A percentile compares a stretch with the other conserved stretches of the same genome.
Evolutionary conservation across 2,888 invertebrate genomes (phyloP).

Genomic region (Dasypolia templi): DNA sequence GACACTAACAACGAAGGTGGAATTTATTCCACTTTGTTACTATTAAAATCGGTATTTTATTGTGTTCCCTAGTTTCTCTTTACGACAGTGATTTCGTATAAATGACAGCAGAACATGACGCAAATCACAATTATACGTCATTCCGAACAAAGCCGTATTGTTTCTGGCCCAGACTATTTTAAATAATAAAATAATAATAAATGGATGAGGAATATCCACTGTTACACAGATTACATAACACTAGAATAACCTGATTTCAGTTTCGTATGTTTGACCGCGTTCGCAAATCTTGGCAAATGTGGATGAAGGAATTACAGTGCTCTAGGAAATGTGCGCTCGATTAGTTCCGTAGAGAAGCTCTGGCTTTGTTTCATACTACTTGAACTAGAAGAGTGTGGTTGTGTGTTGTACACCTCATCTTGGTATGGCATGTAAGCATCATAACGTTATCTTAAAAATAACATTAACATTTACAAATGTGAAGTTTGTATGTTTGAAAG

Average conservation of each 20-base stretch:
- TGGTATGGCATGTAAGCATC: neutral
- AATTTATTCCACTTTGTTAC: constrained; percentile 2
- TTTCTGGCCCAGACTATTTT: constrained; percentile 15
- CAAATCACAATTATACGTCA: constrained; percentile 42
- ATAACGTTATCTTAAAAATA: neutral
- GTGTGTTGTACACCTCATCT: neutral
- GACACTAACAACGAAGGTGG: constrained; percentile 6
- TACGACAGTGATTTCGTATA: constrained; percentile 26
- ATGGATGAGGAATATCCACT: constrained; percentile 14
- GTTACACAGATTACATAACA: constrained; percentile 32
- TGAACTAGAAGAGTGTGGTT: neutral
- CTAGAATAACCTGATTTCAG: constrained; percentile 35
- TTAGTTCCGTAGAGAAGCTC: neutral
- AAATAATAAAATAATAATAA: too few species aligned
- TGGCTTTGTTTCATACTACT: neutral
- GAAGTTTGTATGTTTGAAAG: neutral
- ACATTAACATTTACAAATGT: neutral
- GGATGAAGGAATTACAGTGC: constrained; percentile 8
- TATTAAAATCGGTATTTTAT: constrained; percentile 4
- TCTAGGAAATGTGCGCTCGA: neutral
- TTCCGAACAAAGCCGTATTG: constrained; percentile 12
- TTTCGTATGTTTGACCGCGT: constrained; percentile 16
- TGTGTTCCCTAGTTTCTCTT: constrained; percentile 25
- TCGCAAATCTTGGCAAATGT: constrained; percentile 15
- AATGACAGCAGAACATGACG: constrained; percentile 29